phyloP scores from a whole-genome alignment of 2,888 invertebrate species.

The Hydriomena furcata region DNA sequence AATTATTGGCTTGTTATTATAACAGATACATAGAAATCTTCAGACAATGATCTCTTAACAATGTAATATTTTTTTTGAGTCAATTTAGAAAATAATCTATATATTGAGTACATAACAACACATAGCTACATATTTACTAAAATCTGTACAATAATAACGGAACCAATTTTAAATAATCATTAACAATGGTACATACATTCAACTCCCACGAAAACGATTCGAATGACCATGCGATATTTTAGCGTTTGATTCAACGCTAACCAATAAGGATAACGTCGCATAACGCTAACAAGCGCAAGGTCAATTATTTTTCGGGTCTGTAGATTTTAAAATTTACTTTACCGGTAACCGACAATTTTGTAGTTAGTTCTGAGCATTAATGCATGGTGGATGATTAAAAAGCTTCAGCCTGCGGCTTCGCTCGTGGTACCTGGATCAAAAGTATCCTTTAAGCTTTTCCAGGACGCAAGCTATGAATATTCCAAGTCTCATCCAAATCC shows the following conservation, averaged over 20 bases:
- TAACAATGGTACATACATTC: neutral
- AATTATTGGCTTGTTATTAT: neutral
- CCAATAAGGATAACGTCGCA: neutral
- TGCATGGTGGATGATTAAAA: too few relatives aligned
- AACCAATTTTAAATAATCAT: conserved; percentile 9
- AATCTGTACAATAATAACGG: conserved; percentile 8
- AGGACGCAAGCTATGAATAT: too few relatives aligned
- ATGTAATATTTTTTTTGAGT: neutral
- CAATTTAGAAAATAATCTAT: conserved; percentile 3
- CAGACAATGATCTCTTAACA: conserved; percentile 5
- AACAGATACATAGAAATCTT: conserved; percentile 8
- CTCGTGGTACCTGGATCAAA: too few relatives aligned
- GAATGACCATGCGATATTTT: neutral
- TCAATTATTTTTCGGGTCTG: too few relatives aligned
- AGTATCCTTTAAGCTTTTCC: too few relatives aligned
- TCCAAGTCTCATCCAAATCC: too few relatives aligned
- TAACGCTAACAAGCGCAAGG: too few relatives aligned
- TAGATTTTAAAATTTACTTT: too few relatives aligned
- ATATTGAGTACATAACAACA: conserved; percentile 11
- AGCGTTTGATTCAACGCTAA: neutral
- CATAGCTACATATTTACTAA: conserved; percentile 4
- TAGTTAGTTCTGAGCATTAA: too few relatives aligned
- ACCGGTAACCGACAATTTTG: too few relatives aligned
- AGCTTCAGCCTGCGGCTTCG: too few relatives aligned
- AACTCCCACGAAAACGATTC: too few relatives aligned